Evolutionary conservation across 2,797 vertebrate genomes (phyloP).

Genomic region (Manis javanica): DNA sequence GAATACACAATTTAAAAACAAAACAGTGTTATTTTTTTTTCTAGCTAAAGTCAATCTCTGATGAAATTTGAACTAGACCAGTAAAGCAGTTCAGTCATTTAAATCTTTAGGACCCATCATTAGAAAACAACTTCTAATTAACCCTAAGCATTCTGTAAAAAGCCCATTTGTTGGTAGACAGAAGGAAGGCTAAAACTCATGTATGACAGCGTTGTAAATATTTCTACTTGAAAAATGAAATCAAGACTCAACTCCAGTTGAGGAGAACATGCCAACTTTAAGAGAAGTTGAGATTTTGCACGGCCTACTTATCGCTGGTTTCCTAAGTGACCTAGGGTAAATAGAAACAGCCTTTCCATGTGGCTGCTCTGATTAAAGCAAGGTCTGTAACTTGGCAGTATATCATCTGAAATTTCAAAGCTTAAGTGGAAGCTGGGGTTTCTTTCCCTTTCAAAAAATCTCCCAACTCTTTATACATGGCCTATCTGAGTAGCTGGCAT

Average conservation of each 20-base stretch:
- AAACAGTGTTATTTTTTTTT: constrained; percentile 26
- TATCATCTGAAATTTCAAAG: constrained; percentile 86
- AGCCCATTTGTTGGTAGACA: constrained; percentile 39
- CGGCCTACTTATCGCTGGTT: constrained; percentile 87
- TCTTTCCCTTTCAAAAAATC: constrained; percentile 82
- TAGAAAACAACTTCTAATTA: constrained; percentile 6
- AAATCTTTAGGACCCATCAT: not conserved
- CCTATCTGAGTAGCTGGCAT: constrained; percentile 89
- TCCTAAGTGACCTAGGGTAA: constrained; percentile 86
- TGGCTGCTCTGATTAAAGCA: constrained; percentile 88
- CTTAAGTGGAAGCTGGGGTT: constrained; percentile 86
- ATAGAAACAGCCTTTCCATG: constrained; percentile 83
- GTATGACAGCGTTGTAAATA: constrained; percentile 74
- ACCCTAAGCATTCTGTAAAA: constrained; percentile 13
- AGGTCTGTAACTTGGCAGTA: constrained; percentile 89
- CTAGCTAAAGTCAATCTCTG: not conserved
- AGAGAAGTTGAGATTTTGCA: constrained; percentile 78
- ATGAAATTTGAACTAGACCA: not conserved
- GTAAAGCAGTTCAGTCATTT: not conserved
- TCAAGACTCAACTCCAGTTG: constrained; percentile 50
- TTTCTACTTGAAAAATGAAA: constrained; percentile 73
- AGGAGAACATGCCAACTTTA: constrained; percentile 76
- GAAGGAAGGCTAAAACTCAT: constrained; percentile 28
- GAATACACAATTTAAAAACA: constrained; percentile 15
- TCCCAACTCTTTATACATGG: constrained; percentile 78